phyloP scores from a whole-genome alignment of 2,797 vertebrate species.

The Philypnodon macrostomus region DNA sequence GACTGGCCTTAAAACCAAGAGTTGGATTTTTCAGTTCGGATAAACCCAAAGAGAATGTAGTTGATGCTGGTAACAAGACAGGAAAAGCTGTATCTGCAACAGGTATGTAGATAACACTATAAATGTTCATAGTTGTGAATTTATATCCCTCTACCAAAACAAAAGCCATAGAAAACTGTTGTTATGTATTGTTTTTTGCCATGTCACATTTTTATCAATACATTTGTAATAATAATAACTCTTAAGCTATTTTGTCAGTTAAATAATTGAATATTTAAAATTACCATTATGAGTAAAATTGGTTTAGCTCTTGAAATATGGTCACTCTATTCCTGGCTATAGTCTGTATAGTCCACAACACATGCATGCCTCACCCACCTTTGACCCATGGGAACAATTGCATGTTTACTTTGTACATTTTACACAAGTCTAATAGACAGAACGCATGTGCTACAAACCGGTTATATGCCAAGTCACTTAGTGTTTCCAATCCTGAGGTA shows the following conservation, averaged over 20 bases:
- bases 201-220: too few relatives aligned
- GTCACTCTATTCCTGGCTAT: background rate
- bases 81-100: conserved; percentile 35
- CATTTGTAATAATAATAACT: too few relatives aligned
- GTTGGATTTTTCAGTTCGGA: background rate
- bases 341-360: background rate
- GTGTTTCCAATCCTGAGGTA: background rate
- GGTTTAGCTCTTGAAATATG: too few relatives aligned
- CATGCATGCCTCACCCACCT: background rate
- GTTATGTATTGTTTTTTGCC: too few relatives aligned
- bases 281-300: too few relatives aligned
- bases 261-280: too few relatives aligned
- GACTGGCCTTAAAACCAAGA: conserved; percentile 55
- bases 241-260: too few relatives aligned
- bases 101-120: conserved; percentile 52
- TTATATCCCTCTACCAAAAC: too few relatives aligned
- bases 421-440: background rate
- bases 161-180: too few relatives aligned
- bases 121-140: too few relatives aligned
- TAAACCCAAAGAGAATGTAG: conserved; percentile 33
- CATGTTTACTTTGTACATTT: background rate
- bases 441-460: background rate
- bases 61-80: conserved; percentile 6
- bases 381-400: conserved; percentile 1
- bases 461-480: background rate